Conservation (phyloP, 2,113 vertebrate genomes). For the Oenanthe melanoleuca region DNA sequence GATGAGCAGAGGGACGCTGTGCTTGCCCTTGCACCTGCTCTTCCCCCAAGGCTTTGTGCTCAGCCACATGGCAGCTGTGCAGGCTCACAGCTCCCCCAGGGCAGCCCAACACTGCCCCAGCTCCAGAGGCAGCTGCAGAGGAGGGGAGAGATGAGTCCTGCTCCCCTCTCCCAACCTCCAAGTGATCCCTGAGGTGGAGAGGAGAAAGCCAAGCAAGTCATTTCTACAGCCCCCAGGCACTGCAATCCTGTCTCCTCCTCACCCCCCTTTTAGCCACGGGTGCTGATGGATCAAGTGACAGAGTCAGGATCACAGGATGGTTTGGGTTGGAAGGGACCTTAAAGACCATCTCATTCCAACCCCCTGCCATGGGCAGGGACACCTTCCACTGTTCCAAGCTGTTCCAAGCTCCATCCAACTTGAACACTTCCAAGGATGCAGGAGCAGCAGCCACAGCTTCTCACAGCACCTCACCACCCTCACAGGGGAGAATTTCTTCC, state of each 20-base stretch:
- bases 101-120: not conserved
- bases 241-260: not conserved
- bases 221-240: not conserved
- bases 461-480: not conserved
- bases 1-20: not conserved
- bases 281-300: fast-evolving
- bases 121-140: not conserved
- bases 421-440: not conserved
- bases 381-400: not conserved
- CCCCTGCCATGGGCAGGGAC: not conserved
- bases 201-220: not conserved
- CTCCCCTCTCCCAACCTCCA: not conserved
- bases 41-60: not conserved
- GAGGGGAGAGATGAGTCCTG: not conserved
- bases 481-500: not conserved
- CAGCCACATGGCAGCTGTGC: not conserved
- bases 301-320: not conserved
- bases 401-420: not conserved
- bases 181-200: not conserved
- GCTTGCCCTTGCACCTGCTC: slow-evolving; percentile 31
- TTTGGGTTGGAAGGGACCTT: not conserved
- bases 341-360: not conserved
- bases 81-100: not conserved
- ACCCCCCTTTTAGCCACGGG: fast-evolving
- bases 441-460: not conserved